Evolutionary conservation across 2,888 invertebrate genomes (phyloP).

Genomic region (Spilosoma lubricipeda): DNA sequence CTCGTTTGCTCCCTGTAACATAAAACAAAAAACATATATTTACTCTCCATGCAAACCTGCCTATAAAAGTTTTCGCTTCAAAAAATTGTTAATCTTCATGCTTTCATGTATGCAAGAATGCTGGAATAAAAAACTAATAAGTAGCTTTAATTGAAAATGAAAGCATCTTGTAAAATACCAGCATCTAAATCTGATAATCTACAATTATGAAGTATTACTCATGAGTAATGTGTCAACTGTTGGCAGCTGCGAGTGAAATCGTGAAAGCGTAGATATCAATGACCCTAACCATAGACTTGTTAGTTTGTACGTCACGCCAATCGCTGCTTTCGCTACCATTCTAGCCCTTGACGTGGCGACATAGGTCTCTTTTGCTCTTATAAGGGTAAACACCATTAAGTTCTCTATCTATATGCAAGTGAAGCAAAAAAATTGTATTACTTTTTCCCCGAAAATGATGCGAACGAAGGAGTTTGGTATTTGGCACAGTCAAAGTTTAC

Average conservation of each 20-base stretch:
- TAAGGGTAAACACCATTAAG: too few relatives aligned
- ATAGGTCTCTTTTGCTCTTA: not conserved
- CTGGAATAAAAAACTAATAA: not conserved
- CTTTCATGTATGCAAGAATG: too few relatives aligned
- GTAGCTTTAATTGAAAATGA: not conserved
- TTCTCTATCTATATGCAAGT: too few relatives aligned
- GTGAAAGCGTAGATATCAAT: constrained; percentile 61
- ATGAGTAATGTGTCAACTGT: constrained; percentile 14
- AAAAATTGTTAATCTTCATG: not conserved
- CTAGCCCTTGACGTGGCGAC: constrained; percentile 4
- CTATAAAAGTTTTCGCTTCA: too few relatives aligned
- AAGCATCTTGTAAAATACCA: not conserved
- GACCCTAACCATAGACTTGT: constrained; percentile 51
- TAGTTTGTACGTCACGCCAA: constrained; percentile 52
- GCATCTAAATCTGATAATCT: constrained; percentile 2
- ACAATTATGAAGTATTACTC: not conserved
- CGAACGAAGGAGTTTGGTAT: too few relatives aligned
- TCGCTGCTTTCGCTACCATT: constrained; percentile 46
- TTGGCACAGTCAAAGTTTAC: too few relatives aligned
- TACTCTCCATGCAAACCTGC: too few relatives aligned
- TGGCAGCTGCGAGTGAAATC: constrained; percentile 54
- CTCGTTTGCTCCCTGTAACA: too few relatives aligned
- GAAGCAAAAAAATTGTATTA: too few relatives aligned
- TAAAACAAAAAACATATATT: too few relatives aligned
- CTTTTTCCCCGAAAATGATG: too few relatives aligned